These are phyloP conservation scores for Thalassoma bifasciatum DNA, from an alignment of 2,113 vertebrate species.

Conservation along the genomic window DNA sequence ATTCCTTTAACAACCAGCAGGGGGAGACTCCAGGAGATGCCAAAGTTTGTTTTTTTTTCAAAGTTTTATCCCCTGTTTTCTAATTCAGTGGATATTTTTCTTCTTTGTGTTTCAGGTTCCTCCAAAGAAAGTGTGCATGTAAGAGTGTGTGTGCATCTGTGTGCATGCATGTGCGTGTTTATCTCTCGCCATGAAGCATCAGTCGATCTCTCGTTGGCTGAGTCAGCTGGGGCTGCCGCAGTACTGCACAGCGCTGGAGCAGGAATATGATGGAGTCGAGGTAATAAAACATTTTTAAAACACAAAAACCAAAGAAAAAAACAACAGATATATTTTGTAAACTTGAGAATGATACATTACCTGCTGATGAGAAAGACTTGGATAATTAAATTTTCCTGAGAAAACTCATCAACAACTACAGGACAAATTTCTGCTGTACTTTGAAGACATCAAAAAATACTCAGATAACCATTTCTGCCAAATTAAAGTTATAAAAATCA, in stretches of 20 bases:
- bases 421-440: too few relatives aligned
- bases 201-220: constrained; percentile 84
- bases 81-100: neutral
- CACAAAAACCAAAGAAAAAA: neutral
- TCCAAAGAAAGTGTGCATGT: neutral
- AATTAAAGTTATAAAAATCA: too few relatives aligned
- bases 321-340: neutral
- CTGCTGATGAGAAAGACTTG: too few relatives aligned
- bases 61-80: neutral
- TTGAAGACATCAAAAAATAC: too few relatives aligned
- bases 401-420: too few relatives aligned
- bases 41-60: too few relatives aligned
- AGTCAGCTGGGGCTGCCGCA: constrained; percentile 84
- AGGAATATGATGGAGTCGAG: constrained; percentile 84
- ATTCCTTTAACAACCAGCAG: too few relatives aligned
- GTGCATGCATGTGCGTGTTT: constrained; percentile 9
- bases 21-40: too few relatives aligned
- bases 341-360: neutral
- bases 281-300: constrained; percentile 67
- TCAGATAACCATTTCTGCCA: too few relatives aligned
- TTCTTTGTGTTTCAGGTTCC: constrained; percentile 36
- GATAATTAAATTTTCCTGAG: too few relatives aligned
- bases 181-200: constrained; percentile 80
- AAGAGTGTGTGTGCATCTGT: neutral
- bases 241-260: constrained; percentile 81